Base-by-base conservation (phyloP, 2,888 invertebrate genomes). In the Syritta pipiens region DNA sequence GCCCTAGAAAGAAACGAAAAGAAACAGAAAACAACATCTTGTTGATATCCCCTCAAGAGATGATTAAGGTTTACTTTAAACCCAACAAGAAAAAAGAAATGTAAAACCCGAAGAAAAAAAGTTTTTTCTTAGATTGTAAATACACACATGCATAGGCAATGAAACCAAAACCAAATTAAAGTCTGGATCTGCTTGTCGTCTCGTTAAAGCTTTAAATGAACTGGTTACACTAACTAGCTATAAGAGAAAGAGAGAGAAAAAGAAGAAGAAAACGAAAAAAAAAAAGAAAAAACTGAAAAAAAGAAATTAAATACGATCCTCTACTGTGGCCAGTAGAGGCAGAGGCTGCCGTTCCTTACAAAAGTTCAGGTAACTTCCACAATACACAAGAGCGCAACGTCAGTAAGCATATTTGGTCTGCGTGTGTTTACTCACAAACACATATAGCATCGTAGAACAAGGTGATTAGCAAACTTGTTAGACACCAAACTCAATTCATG, bases 391-490 rank as follows among this genome's bases (percentile, higher is more conserved):
- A 28, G 28, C 32, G 28, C 51, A 60, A 20, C 14, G 10, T 22
- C 46, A 32, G 14, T 28, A 32, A 44, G 24, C 35, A 26, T 30
- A 69, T 69, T 53, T 69, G 17, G 24, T 59, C 24, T 49, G 12
- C 28, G 53, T 53, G 44, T 55, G 40, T 67, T 59, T 55, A 53
- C 48, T 59, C 51, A 72, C 65, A 53, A 37, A 65, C 30, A 71
- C 72, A 77, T 48, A 26, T 22, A 60, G 42, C n/a, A 46, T 14
- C 26, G 40, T 48, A 67, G 65, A 72, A 72, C 77, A 77, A 77
- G 77, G 72, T 77, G 77, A 72, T 77, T 77, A 77, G 77, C 77
- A 77, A 77, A 77, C 77, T 77, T 77, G 77, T 77, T 77, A 77
- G 77, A 72, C 77, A 77, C 77, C 65, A 77, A 77, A 77, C 65